A percentile compares a stretch with the other conserved stretches of the same genome.
These are phyloP conservation scores for Melanotaenia nigrans DNA, from an alignment of 2,797 vertebrate species.

Conservation along the genomic window DNA sequence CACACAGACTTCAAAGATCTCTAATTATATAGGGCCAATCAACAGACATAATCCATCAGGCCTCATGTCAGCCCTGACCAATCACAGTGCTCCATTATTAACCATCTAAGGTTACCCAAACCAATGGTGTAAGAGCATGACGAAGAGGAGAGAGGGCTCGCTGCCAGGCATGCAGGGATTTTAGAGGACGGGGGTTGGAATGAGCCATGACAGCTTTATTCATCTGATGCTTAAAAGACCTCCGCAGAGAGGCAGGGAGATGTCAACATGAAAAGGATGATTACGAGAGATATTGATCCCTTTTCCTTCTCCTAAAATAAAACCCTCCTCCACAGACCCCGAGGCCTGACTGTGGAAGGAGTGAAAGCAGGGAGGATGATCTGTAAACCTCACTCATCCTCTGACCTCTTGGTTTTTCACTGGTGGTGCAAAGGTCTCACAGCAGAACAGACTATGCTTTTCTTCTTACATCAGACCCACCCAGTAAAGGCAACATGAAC, in stretches of 20 bases:
- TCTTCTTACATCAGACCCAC: constrained; percentile 19
- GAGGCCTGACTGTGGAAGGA: constrained; percentile 29
- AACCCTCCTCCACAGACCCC: constrained; percentile 44
- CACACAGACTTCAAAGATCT: constrained; percentile 66
- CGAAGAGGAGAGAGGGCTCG: constrained; percentile 67
- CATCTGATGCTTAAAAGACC: constrained; percentile 91
- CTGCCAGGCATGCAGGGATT: constrained; percentile 60
- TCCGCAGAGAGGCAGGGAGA: constrained; percentile 86
- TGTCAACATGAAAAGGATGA: constrained; percentile 77
- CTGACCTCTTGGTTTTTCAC: constrained; percentile 46
- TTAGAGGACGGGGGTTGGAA: constrained; percentile 85
- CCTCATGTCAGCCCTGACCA: constrained; percentile 72
- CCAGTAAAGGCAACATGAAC: background rate
- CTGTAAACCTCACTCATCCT: constrained; percentile 41
- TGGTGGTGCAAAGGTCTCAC: constrained; percentile 63
- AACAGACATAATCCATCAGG: constrained; percentile 78
- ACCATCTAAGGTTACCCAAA: constrained; percentile 70
- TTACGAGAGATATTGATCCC: constrained; percentile 80
- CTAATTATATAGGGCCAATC: constrained; percentile 79
- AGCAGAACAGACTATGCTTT: constrained; percentile 69
- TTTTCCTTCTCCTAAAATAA: constrained; percentile 56
- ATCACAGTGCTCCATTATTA: constrained; percentile 80
- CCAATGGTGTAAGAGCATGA: constrained; percentile 82
- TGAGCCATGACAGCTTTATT: constrained; percentile 93
- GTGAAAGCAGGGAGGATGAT: constrained; percentile 35